phyloP scores from a whole-genome alignment of 2,888 invertebrate species.

The Nephrotoma appendiculata region DNA sequence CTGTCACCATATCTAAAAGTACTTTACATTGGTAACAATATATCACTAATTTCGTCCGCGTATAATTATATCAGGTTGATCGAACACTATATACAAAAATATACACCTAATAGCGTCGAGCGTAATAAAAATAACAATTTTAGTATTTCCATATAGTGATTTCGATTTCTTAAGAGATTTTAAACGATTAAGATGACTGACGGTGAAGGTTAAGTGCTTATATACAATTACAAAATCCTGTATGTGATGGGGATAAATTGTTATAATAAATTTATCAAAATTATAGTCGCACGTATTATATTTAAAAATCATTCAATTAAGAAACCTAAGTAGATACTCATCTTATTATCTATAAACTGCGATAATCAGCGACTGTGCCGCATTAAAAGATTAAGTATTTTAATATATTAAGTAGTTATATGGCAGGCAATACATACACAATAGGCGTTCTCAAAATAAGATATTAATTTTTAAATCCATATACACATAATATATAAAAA shows the following conservation, averaged over 20 bases:
- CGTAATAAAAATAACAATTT: background rate
- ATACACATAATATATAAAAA: background rate
- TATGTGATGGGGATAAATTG: background rate
- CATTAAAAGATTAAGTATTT: background rate
- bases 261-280: background rate
- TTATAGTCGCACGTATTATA: background rate
- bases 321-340: background rate
- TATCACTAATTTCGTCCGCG: background rate
- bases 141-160: background rate
- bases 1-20: background rate
- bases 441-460: background rate
- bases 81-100: background rate
- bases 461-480: background rate
- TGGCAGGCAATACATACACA: background rate
- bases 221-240: background rate
- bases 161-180: background rate
- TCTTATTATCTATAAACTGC: background rate
- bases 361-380: background rate
- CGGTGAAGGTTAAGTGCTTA: background rate
- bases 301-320: background rate
- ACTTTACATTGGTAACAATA: background rate
- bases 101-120: background rate
- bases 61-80: background rate
- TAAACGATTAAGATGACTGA: background rate
- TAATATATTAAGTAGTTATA: background rate